Evolutionary conservation across 1,140 invertebrate species (phyloP).

Genomic region (Tetramorium simillimum): DNA sequence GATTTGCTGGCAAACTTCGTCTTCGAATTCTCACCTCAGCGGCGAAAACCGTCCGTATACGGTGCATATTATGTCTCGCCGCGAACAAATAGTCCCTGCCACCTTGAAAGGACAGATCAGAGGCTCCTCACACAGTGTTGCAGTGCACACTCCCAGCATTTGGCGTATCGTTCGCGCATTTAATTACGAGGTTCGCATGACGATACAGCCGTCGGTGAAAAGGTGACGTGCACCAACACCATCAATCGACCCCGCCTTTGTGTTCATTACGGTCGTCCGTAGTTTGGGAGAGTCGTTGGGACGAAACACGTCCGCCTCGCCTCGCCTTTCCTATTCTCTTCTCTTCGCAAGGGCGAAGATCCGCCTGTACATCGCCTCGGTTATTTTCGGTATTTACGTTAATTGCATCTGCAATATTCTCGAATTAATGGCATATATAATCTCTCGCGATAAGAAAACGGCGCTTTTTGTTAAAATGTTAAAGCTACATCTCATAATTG

Average conservation of each 20-base stretch:
- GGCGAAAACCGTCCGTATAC: not conserved
- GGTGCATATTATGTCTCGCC: conserved; percentile 37
- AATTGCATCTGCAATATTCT: not conserved
- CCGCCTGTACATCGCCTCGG: not conserved
- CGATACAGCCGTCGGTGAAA: conserved; percentile 28
- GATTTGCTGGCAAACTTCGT: conserved; percentile 48
- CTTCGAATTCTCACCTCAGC: conserved; percentile 37
- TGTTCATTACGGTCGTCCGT: conserved; percentile 10
- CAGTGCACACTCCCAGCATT: not conserved
- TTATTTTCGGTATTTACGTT: conserved; percentile 13
- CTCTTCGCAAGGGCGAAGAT: not conserved
- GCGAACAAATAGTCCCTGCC: conserved; percentile 7
- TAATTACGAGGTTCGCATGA: conserved; percentile 46
- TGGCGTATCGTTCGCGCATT: conserved; percentile 38
- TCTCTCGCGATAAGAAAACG: not conserved
- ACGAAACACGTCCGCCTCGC: not conserved
- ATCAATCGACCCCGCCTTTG: conserved; percentile 33
- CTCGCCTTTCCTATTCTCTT: not conserved
- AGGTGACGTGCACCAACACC: not conserved
- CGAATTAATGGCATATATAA: conserved; percentile 1
- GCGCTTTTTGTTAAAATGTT: not conserved
- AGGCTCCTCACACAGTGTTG: not conserved
- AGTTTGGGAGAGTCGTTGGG: not conserved
- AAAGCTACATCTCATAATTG: conserved; percentile 1
- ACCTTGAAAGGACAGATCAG: conserved; percentile 7